Evolutionary conservation across 2,797 vertebrate species (phyloP), one percentile per base, ranked within the genome.

Genomic region (Poecilia velifera): DNA sequence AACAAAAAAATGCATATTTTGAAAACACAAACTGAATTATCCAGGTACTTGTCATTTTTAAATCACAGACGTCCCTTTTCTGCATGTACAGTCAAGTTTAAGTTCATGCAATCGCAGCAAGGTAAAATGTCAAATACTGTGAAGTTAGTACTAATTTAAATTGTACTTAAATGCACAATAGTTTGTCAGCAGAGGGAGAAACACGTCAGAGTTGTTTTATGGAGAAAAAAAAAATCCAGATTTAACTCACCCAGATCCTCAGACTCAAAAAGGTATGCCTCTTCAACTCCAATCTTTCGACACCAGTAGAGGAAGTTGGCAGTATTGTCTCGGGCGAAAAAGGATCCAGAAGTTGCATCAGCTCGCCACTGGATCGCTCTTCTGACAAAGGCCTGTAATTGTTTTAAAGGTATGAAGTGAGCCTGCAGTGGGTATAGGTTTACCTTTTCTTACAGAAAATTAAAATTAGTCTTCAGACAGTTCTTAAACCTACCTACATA

Each of bases 261-360:
- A 0, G 98, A 99, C 90, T 99, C 98, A 93, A 99, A 99, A 31
- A 99, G 96, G 91, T 97, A 98, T 3, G 98, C 97, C 82, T 97
- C 97, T 75, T 97, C 98, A 84, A 99, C 94, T 0, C 98, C 98
- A 7, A 97, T 97, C 92, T 98, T 97, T 94, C 98, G 95, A 92
- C 98, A 99, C 98, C 98, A 99, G 87, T 97, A 96, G 79, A 99
- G 95, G 94, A 99, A 99, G 94, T 99, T 99, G 66, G 98, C 97
- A 7, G 97, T 96, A 91, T 99, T 99, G 94, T 99, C 98, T 80
- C 98, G 93, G 77, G 98, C 98, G 39, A 99, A 98, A 94, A 99
- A 99, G 7, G 98, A 98, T 47, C 98, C 98, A 39, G 98, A 97
- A 25, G 97, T 96, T 71, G 98, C 98, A 81, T 97, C 97, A 74